Conservation (phyloP, 2,113 vertebrate species). For the Piliocolobus tephrosceles region DNA sequence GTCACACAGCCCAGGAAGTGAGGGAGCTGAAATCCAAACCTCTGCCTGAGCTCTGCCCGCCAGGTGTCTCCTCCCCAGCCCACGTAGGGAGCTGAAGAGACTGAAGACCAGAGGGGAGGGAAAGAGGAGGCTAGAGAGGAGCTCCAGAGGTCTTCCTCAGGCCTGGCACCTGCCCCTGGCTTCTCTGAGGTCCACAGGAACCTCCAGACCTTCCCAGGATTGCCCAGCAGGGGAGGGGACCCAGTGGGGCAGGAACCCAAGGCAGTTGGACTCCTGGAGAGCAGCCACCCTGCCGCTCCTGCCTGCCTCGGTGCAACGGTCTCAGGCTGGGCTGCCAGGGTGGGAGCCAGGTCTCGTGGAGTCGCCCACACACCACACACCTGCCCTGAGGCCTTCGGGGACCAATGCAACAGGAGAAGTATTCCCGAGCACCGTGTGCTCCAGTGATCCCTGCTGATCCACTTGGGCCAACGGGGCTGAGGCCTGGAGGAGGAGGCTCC, state of each 20-base stretch:
- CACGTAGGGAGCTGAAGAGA: not conserved
- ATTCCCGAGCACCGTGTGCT: not conserved
- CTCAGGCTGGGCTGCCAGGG: not conserved
- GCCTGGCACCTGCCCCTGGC: not conserved
- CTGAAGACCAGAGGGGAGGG: not conserved
- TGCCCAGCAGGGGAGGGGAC: not conserved
- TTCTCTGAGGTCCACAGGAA: not conserved
- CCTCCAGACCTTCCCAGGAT: not conserved
- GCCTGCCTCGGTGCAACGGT: not conserved
- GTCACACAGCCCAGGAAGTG: not conserved
- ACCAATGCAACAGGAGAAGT: not conserved
- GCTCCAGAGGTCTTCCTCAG: not conserved
- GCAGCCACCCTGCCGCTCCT: not conserved
- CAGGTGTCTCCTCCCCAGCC: not conserved
- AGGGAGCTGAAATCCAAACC: not conserved
- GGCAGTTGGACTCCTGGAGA: not conserved
- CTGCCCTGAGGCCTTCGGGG: not conserved
- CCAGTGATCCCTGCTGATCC: not conserved
- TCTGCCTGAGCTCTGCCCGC: not conserved
- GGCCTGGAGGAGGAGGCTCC: not conserved
- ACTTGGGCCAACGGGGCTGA: not conserved
- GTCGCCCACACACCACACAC: not conserved
- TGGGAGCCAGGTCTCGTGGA: not conserved
- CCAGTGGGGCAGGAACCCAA: not conserved
- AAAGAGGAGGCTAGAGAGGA: not conserved